phyloP scores from a whole-genome alignment of 2,113 vertebrate species.

The Seriola aureovittata region DNA sequence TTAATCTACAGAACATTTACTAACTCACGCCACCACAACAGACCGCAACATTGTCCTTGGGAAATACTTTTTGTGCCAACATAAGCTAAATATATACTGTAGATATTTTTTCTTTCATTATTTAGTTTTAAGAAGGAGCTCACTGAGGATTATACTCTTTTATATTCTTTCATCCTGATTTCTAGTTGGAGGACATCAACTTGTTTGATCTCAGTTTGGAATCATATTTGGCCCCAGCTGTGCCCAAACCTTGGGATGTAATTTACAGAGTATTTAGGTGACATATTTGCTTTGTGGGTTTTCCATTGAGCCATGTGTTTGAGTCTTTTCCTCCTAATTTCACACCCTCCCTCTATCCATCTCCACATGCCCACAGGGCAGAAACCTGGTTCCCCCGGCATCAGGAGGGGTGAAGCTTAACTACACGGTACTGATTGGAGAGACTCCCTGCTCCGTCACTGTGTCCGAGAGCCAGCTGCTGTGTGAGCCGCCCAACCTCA shows the following conservation, averaged over 20 bases:
- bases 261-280: slow-evolving; percentile 36
- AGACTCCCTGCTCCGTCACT: slow-evolving; percentile 94
- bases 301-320: slow-evolving; percentile 28
- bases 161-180: neutral
- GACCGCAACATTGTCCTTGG: neutral
- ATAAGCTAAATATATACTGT: neutral
- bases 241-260: slow-evolving; percentile 22
- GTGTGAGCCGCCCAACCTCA: slow-evolving; percentile 95
- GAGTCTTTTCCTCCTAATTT: slow-evolving; percentile 36
- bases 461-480: slow-evolving; percentile 97
- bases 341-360: slow-evolving; percentile 33
- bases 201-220: slow-evolving; percentile 53
- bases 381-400: slow-evolving; percentile 95
- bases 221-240: slow-evolving; percentile 46
- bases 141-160: neutral
- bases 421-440: slow-evolving; percentile 96
- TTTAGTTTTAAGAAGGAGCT: neutral
- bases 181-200: slow-evolving; percentile 38
- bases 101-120: neutral
- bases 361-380: slow-evolving; percentile 87
- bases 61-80: neutral
- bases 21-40: neutral
- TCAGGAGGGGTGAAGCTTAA: slow-evolving; percentile 95
- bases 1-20: neutral
- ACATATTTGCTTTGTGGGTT: slow-evolving; percentile 35